Evolutionary conservation across 2,888 invertebrate species (phyloP), one percentile per base, ranked within the genome.

Genomic region (Parnassius apollo): DNA sequence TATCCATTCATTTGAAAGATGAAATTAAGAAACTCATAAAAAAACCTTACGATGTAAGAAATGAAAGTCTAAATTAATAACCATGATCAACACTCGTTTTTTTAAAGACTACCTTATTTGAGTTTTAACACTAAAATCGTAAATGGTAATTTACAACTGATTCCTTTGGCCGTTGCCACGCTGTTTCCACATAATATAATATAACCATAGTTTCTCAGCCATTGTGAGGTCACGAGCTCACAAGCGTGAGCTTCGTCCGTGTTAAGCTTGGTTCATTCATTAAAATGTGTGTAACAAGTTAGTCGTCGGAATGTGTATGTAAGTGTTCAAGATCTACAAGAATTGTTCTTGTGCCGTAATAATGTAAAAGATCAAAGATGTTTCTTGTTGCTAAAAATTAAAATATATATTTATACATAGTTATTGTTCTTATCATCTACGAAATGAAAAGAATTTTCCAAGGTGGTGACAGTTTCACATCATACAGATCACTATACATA

Each of bases 191-290:
- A 53, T 44, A 49, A 53, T 44, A 49, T 18, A 53, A 42, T 49
- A 49, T 58, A 54, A 35, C 4, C 55, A 59, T 59, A 62, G 59
- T 63, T 58, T 63, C 44, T 59, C 50, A 59, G 59, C 58, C 58
- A 58, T 82, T 85, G 85, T 84, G 82, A 83, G 78, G 80, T 79
- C 75, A 84, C 74, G 79, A 81, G 78, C 73, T 80, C 75, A 84
- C 75, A 79, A 81, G 78, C 73, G 75, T 73, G 74, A 76, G 78
- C 76, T 64, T 74, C 72, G 73, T 73, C 72, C 75, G 77, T 75
- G 73, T 71, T 73, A 75, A 71, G 75, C 76, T 77, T 76, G 77
- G 82, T 87, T 85, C 87, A 87, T 87, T 87, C 86, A 87, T 87
- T 85, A 86, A 86, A 83, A 81, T 86, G 82, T 82, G 82, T 81